These are phyloP conservation scores for Rutpela maculata DNA, from an alignment of 2,888 invertebrate genomes.

Conservation along the genomic window DNA sequence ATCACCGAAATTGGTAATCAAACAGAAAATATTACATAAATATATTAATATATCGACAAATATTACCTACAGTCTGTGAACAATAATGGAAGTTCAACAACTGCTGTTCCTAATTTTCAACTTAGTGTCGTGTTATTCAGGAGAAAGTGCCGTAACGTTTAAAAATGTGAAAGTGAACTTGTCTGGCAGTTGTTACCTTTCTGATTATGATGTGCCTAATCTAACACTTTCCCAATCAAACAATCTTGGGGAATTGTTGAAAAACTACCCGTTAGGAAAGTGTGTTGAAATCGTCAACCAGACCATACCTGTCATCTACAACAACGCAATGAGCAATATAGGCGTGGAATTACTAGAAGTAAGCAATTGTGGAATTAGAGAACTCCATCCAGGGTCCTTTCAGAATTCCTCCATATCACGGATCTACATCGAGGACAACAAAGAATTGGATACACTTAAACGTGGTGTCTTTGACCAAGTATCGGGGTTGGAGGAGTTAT, in stretches of 20 bases:
- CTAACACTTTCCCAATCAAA: not conserved
- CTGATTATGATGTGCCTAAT: not conserved
- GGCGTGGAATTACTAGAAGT: not conserved
- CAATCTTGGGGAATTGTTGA: not conserved
- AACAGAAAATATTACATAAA: too few relatives aligned
- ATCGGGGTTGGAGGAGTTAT: not conserved
- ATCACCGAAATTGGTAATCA: too few relatives aligned
- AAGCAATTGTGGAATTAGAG: not conserved
- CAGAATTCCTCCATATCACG: not conserved
- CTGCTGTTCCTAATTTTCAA: not conserved
- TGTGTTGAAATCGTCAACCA: not conserved
- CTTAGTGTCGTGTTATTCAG: not conserved
- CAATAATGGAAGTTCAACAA: not conserved
- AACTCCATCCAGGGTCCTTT: not conserved
- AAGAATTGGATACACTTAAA: not conserved
- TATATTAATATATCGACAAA: too few relatives aligned
- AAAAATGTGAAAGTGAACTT: not conserved
- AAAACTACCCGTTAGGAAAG: not conserved
- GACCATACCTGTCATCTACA: not conserved
- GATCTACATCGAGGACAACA: not conserved
- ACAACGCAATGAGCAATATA: not conserved
- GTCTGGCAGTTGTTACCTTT: not conserved
- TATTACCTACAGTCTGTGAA: not conserved
- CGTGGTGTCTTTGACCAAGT: not conserved
- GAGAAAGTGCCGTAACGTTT: not conserved